phyloP scores from a whole-genome alignment of 2,888 invertebrate species.

The Rhyacophila evoluta region DNA sequence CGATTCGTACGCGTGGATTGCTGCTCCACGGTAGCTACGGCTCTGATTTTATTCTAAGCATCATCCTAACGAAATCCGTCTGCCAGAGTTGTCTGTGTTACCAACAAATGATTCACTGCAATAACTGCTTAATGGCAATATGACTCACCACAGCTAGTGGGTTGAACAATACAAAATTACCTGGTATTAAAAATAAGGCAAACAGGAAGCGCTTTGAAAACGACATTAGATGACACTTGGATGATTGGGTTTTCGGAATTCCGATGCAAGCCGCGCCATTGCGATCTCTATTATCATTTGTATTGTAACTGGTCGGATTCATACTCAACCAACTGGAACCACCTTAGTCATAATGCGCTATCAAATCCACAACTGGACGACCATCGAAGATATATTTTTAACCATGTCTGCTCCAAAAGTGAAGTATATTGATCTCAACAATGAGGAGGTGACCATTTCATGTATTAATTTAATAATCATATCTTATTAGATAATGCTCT shows the following conservation, averaged over 20 bases:
- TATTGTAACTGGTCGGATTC: not conserved
- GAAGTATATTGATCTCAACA: no score
- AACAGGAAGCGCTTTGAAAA: not conserved
- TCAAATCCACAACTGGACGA: no score
- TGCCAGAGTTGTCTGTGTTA: not conserved
- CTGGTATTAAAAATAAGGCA: not conserved
- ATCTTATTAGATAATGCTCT: no score
- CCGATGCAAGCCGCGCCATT: not conserved
- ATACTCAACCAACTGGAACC: not conserved
- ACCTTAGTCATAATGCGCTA: not conserved
- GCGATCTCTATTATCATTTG: not conserved
- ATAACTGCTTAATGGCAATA: not conserved
- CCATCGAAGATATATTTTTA: no score
- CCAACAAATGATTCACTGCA: not conserved
- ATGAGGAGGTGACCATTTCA: no score
- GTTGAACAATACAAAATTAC: constrained; percentile 57
- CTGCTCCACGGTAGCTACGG: no score
- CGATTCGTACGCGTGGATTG: no score
- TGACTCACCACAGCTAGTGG: constrained; percentile 61
- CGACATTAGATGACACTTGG: constrained; percentile 7
- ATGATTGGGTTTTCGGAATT: not conserved
- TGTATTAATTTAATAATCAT: no score
- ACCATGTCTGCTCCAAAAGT: no score
- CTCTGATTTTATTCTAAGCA: no score
- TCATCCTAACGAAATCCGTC: no score